Evolutionary conservation across 2,888 invertebrate genomes (phyloP).

Genomic region (Phyllotreta cruciferae): DNA sequence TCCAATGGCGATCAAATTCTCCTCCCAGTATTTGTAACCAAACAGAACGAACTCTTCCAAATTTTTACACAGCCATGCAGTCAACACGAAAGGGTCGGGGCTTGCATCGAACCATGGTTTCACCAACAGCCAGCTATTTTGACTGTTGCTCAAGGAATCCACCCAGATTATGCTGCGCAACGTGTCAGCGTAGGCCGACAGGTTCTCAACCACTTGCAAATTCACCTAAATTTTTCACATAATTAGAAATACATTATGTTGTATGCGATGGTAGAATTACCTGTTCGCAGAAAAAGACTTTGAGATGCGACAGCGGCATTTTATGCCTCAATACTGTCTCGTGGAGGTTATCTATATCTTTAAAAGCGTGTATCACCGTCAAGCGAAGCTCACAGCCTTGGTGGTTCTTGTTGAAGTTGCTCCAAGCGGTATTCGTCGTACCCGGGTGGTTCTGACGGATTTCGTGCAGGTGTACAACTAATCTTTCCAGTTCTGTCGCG

Average conservation of each 20-base stretch:
- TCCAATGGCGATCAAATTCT: slow-evolving; percentile 71
- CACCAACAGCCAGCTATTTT: slow-evolving; percentile 47
- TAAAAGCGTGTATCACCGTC: slow-evolving; percentile 73
- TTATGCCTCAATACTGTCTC: slow-evolving; percentile 69
- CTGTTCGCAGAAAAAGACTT: slow-evolving; percentile 76
- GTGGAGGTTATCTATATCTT: slow-evolving; percentile 69
- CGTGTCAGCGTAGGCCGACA: slow-evolving; percentile 64
- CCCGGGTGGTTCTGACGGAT: slow-evolving; percentile 69
- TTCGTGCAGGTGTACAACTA: slow-evolving; percentile 75
- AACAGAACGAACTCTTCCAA: slow-evolving; percentile 66
- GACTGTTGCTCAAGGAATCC: slow-evolving; percentile 61
- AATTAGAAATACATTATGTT: background rate
- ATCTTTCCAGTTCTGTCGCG: slow-evolving; percentile 62
- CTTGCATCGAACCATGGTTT: slow-evolving; percentile 48
- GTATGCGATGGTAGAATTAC: slow-evolving; percentile 55
- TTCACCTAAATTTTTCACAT: slow-evolving; percentile 60
- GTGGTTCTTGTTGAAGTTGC: slow-evolving; percentile 63
- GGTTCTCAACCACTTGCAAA: slow-evolving; percentile 63
- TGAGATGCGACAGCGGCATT: slow-evolving; percentile 77
- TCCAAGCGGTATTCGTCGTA: slow-evolving; percentile 72
- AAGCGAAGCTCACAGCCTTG: slow-evolving; percentile 67
- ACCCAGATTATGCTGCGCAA: slow-evolving; percentile 69
- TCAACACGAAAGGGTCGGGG: slow-evolving; percentile 70
- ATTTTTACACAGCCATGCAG: slow-evolving; percentile 70
- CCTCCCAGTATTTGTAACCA: slow-evolving; percentile 68